phyloP scores from a whole-genome alignment of 2,113 vertebrate genomes.

The Apus apus region DNA sequence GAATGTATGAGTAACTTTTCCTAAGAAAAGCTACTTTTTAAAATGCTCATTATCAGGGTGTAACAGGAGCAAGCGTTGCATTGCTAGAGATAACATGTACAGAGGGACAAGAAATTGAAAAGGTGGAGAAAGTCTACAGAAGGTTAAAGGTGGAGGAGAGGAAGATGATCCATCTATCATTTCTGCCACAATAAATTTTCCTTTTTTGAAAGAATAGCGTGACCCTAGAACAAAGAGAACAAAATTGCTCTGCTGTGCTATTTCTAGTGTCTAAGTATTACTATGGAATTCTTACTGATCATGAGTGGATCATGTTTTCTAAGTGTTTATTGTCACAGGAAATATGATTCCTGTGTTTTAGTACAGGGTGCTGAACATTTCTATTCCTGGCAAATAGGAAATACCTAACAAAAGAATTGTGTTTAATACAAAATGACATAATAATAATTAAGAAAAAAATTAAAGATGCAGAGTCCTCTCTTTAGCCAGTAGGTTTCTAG shows the following conservation, averaged over 20 bases:
- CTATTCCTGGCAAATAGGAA: neutral
- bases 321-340: neutral
- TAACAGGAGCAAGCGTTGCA: slow-evolving; percentile 42
- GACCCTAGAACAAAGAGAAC: slow-evolving; percentile 5
- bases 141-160: neutral
- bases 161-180: slow-evolving; percentile 19
- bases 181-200: slow-evolving; percentile 7
- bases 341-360: neutral
- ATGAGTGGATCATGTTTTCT: neutral
- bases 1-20: slow-evolving; percentile 33
- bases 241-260: neutral
- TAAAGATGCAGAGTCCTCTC: neutral
- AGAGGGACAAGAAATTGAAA: slow-evolving; percentile 30
- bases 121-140: slow-evolving; percentile 3
- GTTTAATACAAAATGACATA: neutral
- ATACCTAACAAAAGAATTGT: neutral
- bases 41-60: slow-evolving; percentile 51
- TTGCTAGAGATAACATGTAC: slow-evolving; percentile 43
- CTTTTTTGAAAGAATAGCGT: neutral
- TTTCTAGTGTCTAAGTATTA: neutral
- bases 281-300: neutral
- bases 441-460: neutral
- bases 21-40: slow-evolving; percentile 26
- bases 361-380: neutral
- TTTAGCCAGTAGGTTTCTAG: neutral